Base-by-base conservation (phyloP, 2,888 invertebrate genomes). In the Platypus cylindrus region DNA sequence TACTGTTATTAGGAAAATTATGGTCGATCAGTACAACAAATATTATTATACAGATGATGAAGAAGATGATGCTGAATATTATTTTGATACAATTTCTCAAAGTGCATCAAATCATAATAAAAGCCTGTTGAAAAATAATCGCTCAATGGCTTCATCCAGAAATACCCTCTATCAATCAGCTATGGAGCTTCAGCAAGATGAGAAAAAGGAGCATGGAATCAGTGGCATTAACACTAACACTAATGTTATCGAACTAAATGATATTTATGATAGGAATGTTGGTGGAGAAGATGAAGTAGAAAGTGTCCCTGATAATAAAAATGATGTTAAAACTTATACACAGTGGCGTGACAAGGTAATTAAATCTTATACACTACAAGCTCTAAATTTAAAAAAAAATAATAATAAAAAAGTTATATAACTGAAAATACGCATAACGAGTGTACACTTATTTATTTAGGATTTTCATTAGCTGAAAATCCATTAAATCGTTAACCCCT, bases 261-360 rank as follows among this genome's bases (percentile, higher is more conserved):
- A 43, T 44, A 43, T 52, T 40, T n/a, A n/a, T n/a, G n/a, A n/a
- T n/a, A n/a, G n/a, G n/a, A n/a, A n/a, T n/a, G n/a, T n/a, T n/a
- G n/a, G n/a, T n/a, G n/a, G n/a, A n/a, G 49, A 48, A 28, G 38
- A 38, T 17, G 44, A 44, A 43, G 41, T 41, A 27, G 48, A 65
- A 56, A 68, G 69, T 67, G 67, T 69, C 61, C 63, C 67, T 64
- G 64, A 51, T 65, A 36, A 32, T 45, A 66, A 63, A 63, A 68
- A 64, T 59, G 63, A 66, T 60, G 46, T 50, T 45, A 48, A 67
- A 56, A 68, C 70, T 53, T 70, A 70, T 63, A 63, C 65, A 61
- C 68, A 70, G 64, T 71, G 70, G 71, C 69, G 67, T 64, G 63
- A 66, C 65, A 67, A 68, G 71, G 70, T 71, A 71, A 60, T 51